Base-by-base conservation (phyloP, 1,140 invertebrate genomes). In the Steinernema feltiae region DNA sequence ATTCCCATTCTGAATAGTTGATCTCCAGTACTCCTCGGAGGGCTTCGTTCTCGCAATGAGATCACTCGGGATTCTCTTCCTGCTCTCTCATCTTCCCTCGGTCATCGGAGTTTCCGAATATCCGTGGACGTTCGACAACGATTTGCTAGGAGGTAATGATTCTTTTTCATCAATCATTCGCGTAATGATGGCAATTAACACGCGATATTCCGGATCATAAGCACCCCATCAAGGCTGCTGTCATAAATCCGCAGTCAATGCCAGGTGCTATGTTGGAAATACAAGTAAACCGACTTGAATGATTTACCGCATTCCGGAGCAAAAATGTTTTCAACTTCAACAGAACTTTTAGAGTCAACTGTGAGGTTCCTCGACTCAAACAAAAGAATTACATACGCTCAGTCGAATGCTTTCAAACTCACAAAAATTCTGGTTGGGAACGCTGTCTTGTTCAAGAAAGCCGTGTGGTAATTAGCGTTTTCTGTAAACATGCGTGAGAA, bases 101-200 rank as follows among this genome's bases (percentile, higher is more conserved):
- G 30, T 24, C 24, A 29, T 15, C 31, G 53, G 27, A 30, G 53
- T 35, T 1, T 79, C 79, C 30, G 79, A 80, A 24, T 83, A 83
- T 72, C 82, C 82, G 21, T 83, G 82, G 82, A 83, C 83, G 3
- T 83, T 83, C 48, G 82, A 83, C 48, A 83, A 84, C 71, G 82
- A 83, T 72, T 69, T 83, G 18, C 83, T 83, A 75, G 82, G 82
- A 77, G 82, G 82, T 83, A 24, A 70, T 80, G n/a, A n/a, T n/a
- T n/a, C n/a, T n/a, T n/a, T n/a, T n/a, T n/a, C n/a, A n/a, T n/a
- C n/a, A n/a, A n/a, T n/a, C n/a, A n/a, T n/a, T n/a, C n/a, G n/a
- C n/a, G n/a, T 21, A 21, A 69, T 69, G 63, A 30, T 69, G 3
- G 15, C 29, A 21, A 69, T 69, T 21, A 69, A 69, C n/a, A n/a